Base-by-base conservation (phyloP, 2,797 vertebrate genomes). In the Vireo griseus region DNA sequence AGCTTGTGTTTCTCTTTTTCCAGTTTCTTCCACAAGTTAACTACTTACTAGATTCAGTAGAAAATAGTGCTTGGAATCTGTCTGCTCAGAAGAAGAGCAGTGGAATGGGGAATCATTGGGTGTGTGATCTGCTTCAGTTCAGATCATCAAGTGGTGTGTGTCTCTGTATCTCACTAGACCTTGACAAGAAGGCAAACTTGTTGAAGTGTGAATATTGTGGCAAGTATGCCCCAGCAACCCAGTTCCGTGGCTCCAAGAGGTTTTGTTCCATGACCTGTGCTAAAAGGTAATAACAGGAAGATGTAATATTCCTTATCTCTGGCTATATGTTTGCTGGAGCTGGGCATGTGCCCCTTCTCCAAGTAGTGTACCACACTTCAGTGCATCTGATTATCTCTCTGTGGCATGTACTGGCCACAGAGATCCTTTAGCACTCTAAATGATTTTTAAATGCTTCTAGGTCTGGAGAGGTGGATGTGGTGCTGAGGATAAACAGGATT, bases 241-340 rank as follows among this genome's bases (percentile, higher is more conserved):
- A 99, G 96, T 99, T 99, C 91, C 98, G 98, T 63, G 99, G 99
- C 82, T 99, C 99, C 42, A 99, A 99, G 98, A 98, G 99, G 80
- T 99, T 99, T 97, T 99, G 99, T 95, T 99, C 99, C 81, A 99
- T 99, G 97, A 99, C 99, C 13, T 99, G 99, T 76, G 99, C 99
- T 59, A 99, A 99, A 97, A 99, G 99, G 99, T 99, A 98, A 94
- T 99, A 97, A 96, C 7, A 52, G 42, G 33, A 79, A 79, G 57
- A 57, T 29, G 8, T 59, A 29, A 57, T 65, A 14, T 51, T 72
- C 20, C 52, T 79, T 58, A 76, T 51, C 40, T 88, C 20, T 68
- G 62, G 47, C 65, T 61, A 5, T 16, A 22, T 0, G 0, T 79
- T 69, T 52, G 52, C 35, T 57, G 19, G 65, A 88, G 67, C 10